Conservation (phyloP, 2,888 invertebrate genomes). For the Apotomis betuletana region DNA sequence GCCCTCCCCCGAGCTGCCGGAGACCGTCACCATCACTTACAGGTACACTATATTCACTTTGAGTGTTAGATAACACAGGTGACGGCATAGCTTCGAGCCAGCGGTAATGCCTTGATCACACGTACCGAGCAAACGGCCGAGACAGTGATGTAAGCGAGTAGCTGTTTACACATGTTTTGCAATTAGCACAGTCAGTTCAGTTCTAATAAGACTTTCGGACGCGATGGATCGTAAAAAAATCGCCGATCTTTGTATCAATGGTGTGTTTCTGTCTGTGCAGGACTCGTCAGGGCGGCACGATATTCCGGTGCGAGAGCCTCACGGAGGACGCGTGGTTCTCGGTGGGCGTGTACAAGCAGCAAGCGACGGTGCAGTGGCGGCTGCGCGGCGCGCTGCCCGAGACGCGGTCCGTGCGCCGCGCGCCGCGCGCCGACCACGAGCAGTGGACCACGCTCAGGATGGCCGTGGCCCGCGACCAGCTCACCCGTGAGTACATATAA, state of each 20-base stretch:
- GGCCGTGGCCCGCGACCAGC: conserved; percentile 45
- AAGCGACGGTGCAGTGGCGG: conserved; percentile 88
- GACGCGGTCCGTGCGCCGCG: conserved; percentile 61
- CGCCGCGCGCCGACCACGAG: conserved; percentile 52
- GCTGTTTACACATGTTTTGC: too few species aligned
- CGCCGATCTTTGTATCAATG: not conserved
- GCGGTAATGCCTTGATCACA: too few species aligned
- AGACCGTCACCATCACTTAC: conserved; percentile 71
- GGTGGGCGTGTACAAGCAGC: conserved; percentile 87
- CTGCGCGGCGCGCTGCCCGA: conserved; percentile 66
- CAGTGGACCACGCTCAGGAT: conserved; percentile 56
- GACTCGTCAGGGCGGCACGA: conserved; percentile 89
- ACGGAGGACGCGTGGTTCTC: conserved; percentile 83
- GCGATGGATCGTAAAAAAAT: too few species aligned
- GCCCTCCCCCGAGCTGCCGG: conserved; percentile 52
- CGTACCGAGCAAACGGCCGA: too few species aligned
- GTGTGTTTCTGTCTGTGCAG: conserved; percentile 56
- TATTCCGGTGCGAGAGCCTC: conserved; percentile 86
- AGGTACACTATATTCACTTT: conserved; percentile 50
- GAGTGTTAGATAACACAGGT: too few species aligned
- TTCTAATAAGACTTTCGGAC: too few species aligned
- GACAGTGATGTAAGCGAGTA: too few species aligned
- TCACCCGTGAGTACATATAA: conserved; percentile 53
- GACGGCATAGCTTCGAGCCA: too few species aligned
- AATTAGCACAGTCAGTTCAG: too few species aligned